A percentile compares a stretch with the other conserved stretches of the same genome.
These are phyloP conservation scores for Magallana nippona DNA, from an alignment of 2,888 invertebrate genomes.

Conservation along the genomic window DNA sequence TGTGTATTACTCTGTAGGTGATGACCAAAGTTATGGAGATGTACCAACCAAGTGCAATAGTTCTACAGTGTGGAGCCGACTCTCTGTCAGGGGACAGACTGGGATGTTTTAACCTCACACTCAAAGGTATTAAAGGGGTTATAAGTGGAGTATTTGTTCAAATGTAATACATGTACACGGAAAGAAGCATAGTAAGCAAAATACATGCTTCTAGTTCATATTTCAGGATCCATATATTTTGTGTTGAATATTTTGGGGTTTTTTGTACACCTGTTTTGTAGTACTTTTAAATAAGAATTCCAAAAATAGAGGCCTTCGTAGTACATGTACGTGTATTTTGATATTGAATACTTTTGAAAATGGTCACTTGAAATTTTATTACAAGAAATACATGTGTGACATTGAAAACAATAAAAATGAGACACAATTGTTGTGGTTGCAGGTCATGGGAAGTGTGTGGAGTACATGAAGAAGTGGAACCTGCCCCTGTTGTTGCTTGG, in stretches of 20 bases:
- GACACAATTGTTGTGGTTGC: conserved; percentile 44
- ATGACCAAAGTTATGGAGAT: conserved; percentile 92
- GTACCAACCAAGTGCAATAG: conserved; percentile 98
- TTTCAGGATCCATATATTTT: no score
- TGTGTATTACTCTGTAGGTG: conserved; percentile 63
- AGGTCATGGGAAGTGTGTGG: conserved; percentile 98
- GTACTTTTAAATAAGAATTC: no score
- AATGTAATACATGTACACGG: not conserved
- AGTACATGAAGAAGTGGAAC: conserved; percentile 98
- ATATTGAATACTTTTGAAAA: no score
- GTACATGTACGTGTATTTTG: no score
- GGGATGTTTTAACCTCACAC: conserved; percentile 98
- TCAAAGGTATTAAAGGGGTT: conserved; percentile 84
- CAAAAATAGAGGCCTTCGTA: no score
- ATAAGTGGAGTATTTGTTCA: not conserved
- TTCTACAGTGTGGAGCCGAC: conserved; percentile 99
- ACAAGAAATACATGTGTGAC: no score
- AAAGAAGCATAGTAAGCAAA: no score
- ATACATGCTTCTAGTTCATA: no score
- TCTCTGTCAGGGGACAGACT: conserved; percentile 97
- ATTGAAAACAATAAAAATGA: not conserved
- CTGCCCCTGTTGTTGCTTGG: conserved; percentile 97
- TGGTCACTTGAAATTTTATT: no score
- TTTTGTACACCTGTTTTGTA: no score
- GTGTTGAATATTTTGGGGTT: no score